Conservation (phyloP, 2,113 vertebrate genomes). For the Dicerorhinus sumatrensis region DNA sequence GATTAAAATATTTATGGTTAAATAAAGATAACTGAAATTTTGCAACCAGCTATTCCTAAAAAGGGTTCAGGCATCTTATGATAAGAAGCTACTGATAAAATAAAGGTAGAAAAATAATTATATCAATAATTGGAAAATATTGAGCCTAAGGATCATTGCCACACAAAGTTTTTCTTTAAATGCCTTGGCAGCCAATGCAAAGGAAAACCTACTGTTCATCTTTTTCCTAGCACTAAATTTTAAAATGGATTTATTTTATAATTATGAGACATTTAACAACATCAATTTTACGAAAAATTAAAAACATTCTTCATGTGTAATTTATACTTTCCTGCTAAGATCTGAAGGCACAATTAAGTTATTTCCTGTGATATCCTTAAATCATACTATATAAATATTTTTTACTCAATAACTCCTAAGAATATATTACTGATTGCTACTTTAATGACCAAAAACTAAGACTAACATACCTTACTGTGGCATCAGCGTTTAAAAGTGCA, state of each 20-base stretch:
- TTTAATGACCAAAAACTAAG: neutral
- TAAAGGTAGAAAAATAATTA: neutral
- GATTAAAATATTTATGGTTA: neutral
- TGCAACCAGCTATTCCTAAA: neutral
- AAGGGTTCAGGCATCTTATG: neutral
- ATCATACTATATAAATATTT: neutral
- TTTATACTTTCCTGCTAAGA: neutral
- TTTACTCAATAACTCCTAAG: neutral
- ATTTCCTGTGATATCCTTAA: neutral
- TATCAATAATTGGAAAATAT: neutral
- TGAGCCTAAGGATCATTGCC: neutral
- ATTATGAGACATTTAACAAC: neutral
- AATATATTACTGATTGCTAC: neutral
- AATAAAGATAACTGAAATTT: neutral
- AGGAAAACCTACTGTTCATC: neutral
- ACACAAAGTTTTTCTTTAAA: neutral
- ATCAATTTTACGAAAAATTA: neutral
- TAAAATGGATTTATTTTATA: neutral
- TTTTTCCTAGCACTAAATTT: neutral
- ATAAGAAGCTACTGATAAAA: neutral
- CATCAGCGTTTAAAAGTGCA: neutral
- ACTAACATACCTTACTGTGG: neutral
- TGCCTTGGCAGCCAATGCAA: neutral
- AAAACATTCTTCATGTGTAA: neutral
- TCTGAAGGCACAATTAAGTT: neutral